These are phyloP conservation scores for Agonopterix alstromeriana DNA, from an alignment of 2,888 invertebrate species.

Conservation along the genomic window DNA sequence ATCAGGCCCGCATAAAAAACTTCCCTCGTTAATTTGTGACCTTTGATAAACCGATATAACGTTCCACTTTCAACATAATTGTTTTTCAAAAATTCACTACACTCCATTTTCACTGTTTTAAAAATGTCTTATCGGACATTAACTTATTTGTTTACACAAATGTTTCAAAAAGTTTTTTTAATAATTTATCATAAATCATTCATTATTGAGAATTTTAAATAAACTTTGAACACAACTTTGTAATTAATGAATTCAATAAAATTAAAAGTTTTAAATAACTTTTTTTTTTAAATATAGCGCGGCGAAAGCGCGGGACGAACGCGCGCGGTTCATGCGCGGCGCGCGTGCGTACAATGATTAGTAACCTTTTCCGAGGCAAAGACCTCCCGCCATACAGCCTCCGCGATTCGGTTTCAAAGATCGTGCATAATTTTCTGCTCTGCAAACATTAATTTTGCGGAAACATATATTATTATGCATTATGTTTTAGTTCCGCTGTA, in stretches of 20 bases:
- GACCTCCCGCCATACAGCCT: constrained; percentile 50
- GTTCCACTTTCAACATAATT: constrained; percentile 15
- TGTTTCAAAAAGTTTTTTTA: not conserved
- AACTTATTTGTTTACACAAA: not conserved
- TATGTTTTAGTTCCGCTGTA: not conserved
- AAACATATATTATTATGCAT: constrained; percentile 10
- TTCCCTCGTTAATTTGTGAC: constrained; percentile 33
- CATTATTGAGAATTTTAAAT: no score
- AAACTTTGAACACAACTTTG: no score
- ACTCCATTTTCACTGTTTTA: constrained; percentile 22
- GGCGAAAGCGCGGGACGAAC: constrained; percentile 42
- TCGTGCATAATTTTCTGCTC: constrained; percentile 43
- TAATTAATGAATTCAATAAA: no score
- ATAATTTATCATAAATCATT: no score
- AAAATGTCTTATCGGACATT: not conserved
- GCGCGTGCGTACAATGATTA: constrained; percentile 49
- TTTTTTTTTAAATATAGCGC: constrained; percentile 30
- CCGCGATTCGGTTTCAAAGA: constrained; percentile 26
- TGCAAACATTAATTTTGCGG: constrained; percentile 28
- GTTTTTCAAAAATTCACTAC: constrained; percentile 13
- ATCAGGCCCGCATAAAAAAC: constrained; percentile 54
- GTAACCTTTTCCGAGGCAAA: constrained; percentile 36
- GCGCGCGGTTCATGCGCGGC: constrained; percentile 58
- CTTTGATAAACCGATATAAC: constrained; percentile 26
- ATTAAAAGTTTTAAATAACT: not conserved